phyloP scores from a whole-genome alignment of 2,888 invertebrate species.

The Drosophila parthenogenetica region DNA sequence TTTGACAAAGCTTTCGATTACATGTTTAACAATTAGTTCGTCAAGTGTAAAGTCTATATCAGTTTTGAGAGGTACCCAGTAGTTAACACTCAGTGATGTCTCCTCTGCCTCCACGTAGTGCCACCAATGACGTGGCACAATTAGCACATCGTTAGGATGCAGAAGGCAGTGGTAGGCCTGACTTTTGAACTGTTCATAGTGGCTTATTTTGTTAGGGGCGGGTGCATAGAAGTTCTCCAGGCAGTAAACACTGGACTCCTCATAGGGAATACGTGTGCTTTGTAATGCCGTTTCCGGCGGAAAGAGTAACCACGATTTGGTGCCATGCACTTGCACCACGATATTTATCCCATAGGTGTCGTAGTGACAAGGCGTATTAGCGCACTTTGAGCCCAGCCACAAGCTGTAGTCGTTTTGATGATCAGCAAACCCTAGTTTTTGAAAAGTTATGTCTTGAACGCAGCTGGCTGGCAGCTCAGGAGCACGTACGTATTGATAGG shows the following conservation, averaged over 20 bases:
- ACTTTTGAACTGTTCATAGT: conserved; percentile 44
- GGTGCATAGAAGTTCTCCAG: conserved; percentile 92
- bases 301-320: conserved; percentile 96
- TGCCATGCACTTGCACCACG: conserved; percentile 94
- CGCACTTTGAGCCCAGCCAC: conserved; percentile 94
- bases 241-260: conserved; percentile 97
- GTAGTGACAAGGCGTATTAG: conserved; percentile 97
- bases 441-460: conserved; percentile 87
- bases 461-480: conserved; percentile 72
- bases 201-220: conserved; percentile 33
- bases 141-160: conserved; percentile 93
- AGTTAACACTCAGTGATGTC: conserved; percentile 88
- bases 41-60: conserved; percentile 81
- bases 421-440: conserved; percentile 89
- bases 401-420: conserved; percentile 91
- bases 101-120: conserved; percentile 97
- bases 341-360: conserved; percentile 98
- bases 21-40: conserved; percentile 89
- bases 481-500: conserved; percentile 79
- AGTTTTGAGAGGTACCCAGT: conserved; percentile 89
- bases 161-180: conserved; percentile 87
- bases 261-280: conserved; percentile 95
- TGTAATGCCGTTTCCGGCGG: conserved; percentile 91
- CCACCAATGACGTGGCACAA: conserved; percentile 98
- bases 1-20: conserved; percentile 88